A percentile compares a stretch with the other conserved stretches of the same genome.
Conservation (phyloP, 1,140 invertebrate species). For the Drosophila burlai region DNA sequence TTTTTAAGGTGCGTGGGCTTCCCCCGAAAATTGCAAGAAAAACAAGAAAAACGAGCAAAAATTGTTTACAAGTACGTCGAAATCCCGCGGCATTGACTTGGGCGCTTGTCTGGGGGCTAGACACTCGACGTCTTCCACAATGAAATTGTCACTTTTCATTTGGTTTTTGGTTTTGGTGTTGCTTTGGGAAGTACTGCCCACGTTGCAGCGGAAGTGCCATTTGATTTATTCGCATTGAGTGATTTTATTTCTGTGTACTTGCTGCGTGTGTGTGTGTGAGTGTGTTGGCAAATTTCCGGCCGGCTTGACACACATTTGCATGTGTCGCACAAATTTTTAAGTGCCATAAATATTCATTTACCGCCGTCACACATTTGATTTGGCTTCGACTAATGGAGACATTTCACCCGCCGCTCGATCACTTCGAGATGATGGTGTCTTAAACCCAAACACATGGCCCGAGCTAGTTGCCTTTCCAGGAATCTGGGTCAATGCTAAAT, state of each 20-base stretch:
- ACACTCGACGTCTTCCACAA: slow-evolving; percentile 63
- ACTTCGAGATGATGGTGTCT: slow-evolving; percentile 25
- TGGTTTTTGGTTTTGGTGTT: slow-evolving; percentile 8
- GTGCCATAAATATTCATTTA: slow-evolving; percentile 54
- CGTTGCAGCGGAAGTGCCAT: slow-evolving; percentile 69
- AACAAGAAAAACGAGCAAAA: slow-evolving; percentile 36
- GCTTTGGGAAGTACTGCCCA: slow-evolving; percentile 35
- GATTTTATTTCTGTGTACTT: slow-evolving; percentile 43
- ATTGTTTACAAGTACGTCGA: slow-evolving; percentile 61
- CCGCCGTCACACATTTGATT: slow-evolving; percentile 30
- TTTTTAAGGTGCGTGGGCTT: slow-evolving; percentile 52
- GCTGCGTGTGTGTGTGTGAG: slow-evolving; percentile 8
- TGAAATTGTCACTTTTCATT: slow-evolving; percentile 77
- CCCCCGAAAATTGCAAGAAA: slow-evolving; percentile 38
- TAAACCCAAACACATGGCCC: slow-evolving; percentile 13
- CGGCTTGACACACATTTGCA: slow-evolving; percentile 72
- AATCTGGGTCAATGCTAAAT: slow-evolving; percentile 72
- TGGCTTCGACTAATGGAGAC: slow-evolving; percentile 60
- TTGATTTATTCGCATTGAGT: slow-evolving; percentile 75
- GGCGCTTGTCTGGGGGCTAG: slow-evolving; percentile 18
- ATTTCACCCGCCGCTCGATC: slow-evolving; percentile 25
- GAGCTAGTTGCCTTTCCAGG: slow-evolving; percentile 59
- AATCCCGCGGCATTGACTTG: slow-evolving; percentile 52
- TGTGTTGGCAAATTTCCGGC: slow-evolving; percentile 73
- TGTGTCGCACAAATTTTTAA: slow-evolving; percentile 54